A percentile compares a stretch with the other conserved stretches of the same genome.
Evolutionary conservation across 2,113 vertebrate species (phyloP).

Genomic region (Rhinopomastus cyanomelas): DNA sequence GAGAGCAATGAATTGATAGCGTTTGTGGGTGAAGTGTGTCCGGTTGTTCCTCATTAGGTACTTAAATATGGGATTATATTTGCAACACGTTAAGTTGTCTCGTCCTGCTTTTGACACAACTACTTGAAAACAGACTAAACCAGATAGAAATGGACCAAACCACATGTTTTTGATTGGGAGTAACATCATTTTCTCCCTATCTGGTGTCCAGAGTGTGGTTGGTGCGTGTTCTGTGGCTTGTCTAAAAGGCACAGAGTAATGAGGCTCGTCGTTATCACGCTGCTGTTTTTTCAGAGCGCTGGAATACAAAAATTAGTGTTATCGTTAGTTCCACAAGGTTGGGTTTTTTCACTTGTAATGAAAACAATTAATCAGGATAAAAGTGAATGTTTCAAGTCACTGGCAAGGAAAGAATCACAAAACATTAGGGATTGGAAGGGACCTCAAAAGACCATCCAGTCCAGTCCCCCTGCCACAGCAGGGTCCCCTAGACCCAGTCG

Average conservation of each 20-base stretch:
- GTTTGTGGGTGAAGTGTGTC: neutral
- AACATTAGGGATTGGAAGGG: too few relatives aligned
- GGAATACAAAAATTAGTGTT: slow-evolving; percentile 67
- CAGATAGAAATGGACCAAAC: neutral
- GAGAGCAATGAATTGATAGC: neutral
- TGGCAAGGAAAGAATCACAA: too few relatives aligned
- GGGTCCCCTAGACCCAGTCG: too few relatives aligned
- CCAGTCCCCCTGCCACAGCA: too few relatives aligned
- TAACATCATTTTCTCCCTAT: slow-evolving; percentile 22
- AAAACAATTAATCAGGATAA: slow-evolving; percentile 70
- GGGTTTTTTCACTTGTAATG: slow-evolving; percentile 63
- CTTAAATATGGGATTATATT: neutral
- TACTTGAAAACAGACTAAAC: neutral
- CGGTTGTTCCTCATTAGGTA: neutral
- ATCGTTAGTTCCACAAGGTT: slow-evolving; percentile 72
- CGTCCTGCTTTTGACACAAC: neutral
- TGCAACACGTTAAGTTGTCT: neutral
- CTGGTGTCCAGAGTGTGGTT: slow-evolving; percentile 13
- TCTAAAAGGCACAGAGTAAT: slow-evolving; percentile 45
- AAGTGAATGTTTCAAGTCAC: slow-evolving; percentile 61
- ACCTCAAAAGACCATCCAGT: too few relatives aligned
- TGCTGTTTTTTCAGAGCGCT: slow-evolving; percentile 67
- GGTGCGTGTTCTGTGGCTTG: slow-evolving; percentile 34
- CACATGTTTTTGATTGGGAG: neutral
- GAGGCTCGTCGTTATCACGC: slow-evolving; percentile 47